Evolutionary conservation across 2,888 invertebrate species (phyloP).

Genomic region (Rhodophaea formosa): DNA sequence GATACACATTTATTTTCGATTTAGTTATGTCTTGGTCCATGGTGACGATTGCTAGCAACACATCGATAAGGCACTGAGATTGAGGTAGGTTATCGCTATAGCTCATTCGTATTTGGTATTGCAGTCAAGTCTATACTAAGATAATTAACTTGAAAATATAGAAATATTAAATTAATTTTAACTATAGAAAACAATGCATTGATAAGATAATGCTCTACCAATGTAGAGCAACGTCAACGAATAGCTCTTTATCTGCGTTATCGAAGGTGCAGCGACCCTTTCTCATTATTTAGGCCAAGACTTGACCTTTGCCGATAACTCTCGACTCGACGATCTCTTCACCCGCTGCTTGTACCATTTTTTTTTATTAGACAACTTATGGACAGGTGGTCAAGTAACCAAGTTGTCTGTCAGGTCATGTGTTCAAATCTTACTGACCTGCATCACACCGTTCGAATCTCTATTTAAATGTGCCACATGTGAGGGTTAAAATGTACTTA

Average conservation of each 20-base stretch:
- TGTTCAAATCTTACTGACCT: not conserved
- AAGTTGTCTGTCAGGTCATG: not conserved
- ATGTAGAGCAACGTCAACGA: not conserved
- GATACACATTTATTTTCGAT: too few relatives aligned
- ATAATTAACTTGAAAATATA: too few relatives aligned
- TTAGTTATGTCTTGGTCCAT: too few relatives aligned
- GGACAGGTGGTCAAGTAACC: not conserved
- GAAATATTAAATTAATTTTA: too few relatives aligned
- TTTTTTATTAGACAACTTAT: not conserved
- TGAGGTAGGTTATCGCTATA: too few relatives aligned
- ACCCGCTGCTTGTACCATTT: not conserved
- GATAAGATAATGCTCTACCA: not conserved
- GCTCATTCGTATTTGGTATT: too few relatives aligned
- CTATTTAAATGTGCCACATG: too few relatives aligned
- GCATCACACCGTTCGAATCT: not conserved
- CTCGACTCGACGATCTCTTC: not conserved
- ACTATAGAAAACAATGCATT: not conserved
- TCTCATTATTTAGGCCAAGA: conserved; percentile 14
- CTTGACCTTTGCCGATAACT: conserved; percentile 17
- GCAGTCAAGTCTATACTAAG: too few relatives aligned
- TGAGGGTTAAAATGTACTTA: too few relatives aligned
- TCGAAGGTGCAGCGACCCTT: conserved; percentile 9
- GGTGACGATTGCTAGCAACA: too few relatives aligned
- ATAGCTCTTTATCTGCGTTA: conserved; percentile 9
- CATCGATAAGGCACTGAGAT: too few relatives aligned